Base-by-base conservation (phyloP, 2,888 invertebrate species). In the Acanthacorydalis orientalis region DNA sequence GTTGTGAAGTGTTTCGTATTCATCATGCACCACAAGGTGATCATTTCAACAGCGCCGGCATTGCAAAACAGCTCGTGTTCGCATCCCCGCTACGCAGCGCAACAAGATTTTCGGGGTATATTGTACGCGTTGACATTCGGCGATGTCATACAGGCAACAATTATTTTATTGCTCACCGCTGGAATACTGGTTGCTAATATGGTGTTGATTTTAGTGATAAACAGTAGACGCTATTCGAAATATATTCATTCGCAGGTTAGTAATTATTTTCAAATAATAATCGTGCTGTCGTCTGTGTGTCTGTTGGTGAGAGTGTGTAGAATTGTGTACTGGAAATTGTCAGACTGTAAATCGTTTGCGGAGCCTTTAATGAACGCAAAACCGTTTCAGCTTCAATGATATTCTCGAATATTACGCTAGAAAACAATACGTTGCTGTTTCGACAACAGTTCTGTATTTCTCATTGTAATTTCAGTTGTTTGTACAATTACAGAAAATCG, bases 221-320 rank as follows among this genome's bases (percentile, higher is more conserved):
- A 88, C 65, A 87, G 84, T 64, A 73, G 85, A 46, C 73, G 84
- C 52, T 87, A 86, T 63, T 78, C 84, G 58, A 84, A 85, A 60
- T 87, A 86, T 60, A 87, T 89, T 57, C 87, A 87, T 61, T 83
- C 86, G 57, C 88, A 88, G 83, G 88, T 87, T 64, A 65, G 63
- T 57, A 35, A 47, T 40, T 45, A 37, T 4, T n/a, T 37, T n/a
- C 12, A 37, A 2, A 4, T 37, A 23, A 23, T 23, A 23, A 23
- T 23, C 23, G 6, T 23, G n/a, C n/a, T n/a, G 23, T 23, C 23
- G 23, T 23, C 6, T 23, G 23, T 23, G 23, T 6, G 23, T 23
- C 23, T 23, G 23, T 23, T 4, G 2, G 23, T 23, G 23, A 4
- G 2, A 23, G 2, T 4, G 2, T 23, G 23, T 23, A 23, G 23